Conservation (phyloP, 2,113 vertebrate species). For the Passer montanus region DNA sequence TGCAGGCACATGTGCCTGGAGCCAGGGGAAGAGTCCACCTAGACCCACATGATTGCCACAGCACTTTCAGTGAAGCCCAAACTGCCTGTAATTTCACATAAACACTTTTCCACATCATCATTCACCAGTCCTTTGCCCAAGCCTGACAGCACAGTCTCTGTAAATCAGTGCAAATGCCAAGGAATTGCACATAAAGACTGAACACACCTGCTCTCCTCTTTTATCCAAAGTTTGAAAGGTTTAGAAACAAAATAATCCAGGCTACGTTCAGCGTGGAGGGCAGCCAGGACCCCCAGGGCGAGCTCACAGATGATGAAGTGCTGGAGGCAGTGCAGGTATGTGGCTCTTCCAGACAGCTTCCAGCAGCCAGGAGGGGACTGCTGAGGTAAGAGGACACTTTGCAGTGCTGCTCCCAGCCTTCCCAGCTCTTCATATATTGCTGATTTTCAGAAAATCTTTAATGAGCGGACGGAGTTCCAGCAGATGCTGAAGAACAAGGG, state of each 20-base stretch:
- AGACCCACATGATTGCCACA: not conserved
- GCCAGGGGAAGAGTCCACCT: not conserved
- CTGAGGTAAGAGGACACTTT: not conserved
- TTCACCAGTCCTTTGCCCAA: not conserved
- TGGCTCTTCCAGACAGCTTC: not conserved
- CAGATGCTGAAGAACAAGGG: slow-evolving; percentile 62
- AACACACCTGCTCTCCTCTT: not conserved
- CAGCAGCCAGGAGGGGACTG: not conserved
- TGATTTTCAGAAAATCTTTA: slow-evolving; percentile 65
- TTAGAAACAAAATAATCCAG: slow-evolving; percentile 71
- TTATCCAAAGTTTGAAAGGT: slow-evolving; percentile 69
- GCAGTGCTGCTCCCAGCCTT: not conserved
- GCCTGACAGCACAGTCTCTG: not conserved
- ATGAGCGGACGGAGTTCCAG: slow-evolving; percentile 53
- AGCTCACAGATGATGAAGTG: slow-evolving; percentile 56
- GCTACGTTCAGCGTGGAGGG: slow-evolving; percentile 27
- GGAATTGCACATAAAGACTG: not conserved
- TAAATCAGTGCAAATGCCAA: not conserved
- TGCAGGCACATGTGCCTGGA: not conserved
- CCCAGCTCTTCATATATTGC: not conserved
- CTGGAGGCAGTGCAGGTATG: slow-evolving; percentile 73
- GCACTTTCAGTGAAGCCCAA: not conserved
- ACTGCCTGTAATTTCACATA: fast-evolving
- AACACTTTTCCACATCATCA: not conserved
- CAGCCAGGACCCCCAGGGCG: not conserved